A percentile compares a stretch with the other conserved stretches of the same genome.
Conservation (phyloP, 92 coral and sea anemone genomes). For the Siderastrea radians region DNA sequence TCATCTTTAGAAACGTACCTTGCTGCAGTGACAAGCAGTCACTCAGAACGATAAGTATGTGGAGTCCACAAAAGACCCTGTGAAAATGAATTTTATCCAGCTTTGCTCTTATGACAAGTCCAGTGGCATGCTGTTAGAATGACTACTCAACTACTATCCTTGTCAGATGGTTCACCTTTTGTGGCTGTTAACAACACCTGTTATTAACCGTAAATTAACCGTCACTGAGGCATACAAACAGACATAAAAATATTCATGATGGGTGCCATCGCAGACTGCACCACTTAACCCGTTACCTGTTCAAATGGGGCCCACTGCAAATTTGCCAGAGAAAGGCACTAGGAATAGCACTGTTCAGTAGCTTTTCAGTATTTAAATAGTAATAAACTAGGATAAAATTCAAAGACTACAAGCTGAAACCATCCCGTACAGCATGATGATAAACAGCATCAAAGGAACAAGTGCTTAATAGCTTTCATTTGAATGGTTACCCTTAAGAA, state of each 20-base stretch:
- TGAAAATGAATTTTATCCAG: neutral
- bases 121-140: too few relatives aligned
- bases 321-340: constrained; percentile 1
- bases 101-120: neutral
- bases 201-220: too few relatives aligned
- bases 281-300: neutral
- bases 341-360: neutral
- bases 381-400: neutral
- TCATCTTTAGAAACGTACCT: neutral
- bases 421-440: neutral
- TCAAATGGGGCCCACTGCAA: neutral
- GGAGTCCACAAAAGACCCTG: neutral
- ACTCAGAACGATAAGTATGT: neutral
- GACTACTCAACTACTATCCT: neutral
- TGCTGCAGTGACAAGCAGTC: neutral
- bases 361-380: neutral
- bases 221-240: too few relatives aligned
- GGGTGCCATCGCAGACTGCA: constrained; percentile 2
- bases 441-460: neutral
- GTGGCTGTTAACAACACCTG: neutral
- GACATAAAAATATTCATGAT: too few relatives aligned
- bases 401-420: neutral
- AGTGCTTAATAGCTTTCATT: neutral
- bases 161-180: neutral
- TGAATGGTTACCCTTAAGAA: neutral